A percentile compares a stretch with the other conserved stretches of the same genome.
These are phyloP conservation scores for Drosophila mercatorum DNA, from an alignment of 2,888 invertebrate genomes.

Conservation along the genomic window DNA sequence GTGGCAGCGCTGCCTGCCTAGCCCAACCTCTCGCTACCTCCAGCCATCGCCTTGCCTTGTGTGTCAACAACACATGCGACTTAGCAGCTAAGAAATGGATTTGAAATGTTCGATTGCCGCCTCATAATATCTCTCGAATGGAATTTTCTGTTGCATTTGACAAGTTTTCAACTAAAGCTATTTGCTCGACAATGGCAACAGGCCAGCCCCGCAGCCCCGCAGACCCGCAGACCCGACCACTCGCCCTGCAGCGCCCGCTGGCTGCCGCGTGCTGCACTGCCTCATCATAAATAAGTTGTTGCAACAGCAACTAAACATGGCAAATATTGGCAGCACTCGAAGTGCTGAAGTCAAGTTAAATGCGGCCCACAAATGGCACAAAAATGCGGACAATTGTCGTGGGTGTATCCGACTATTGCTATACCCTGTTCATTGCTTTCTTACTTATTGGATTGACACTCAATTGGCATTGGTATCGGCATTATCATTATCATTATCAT, in stretches of 20 bases:
- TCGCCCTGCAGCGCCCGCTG: not conserved
- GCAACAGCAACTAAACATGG: slow-evolving; percentile 66
- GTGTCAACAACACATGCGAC: slow-evolving; percentile 10
- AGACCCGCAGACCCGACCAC: not conserved
- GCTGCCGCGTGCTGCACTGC: slow-evolving; percentile 26
- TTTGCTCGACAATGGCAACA: slow-evolving; percentile 59
- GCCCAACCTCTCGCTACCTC: not conserved
- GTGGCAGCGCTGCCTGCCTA: slow-evolving; percentile 13
- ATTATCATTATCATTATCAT: not conserved
- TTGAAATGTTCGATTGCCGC: slow-evolving; percentile 45
- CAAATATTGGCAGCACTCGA: slow-evolving; percentile 66
- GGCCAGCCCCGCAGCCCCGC: not conserved
- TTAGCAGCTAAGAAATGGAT: slow-evolving; percentile 30
- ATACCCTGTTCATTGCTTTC: slow-evolving; percentile 16
- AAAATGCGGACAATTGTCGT: not conserved
- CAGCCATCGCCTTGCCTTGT: not conserved
- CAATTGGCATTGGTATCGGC: not conserved
- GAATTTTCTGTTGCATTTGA: slow-evolving; percentile 55
- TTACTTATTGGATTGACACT: not conserved
- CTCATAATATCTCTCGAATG: slow-evolving; percentile 28
- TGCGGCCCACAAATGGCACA: slow-evolving; percentile 41
- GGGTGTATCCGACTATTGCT: not conserved
- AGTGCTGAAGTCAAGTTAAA: slow-evolving; percentile 50
- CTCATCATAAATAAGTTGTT: slow-evolving; percentile 64
- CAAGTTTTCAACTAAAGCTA: slow-evolving; percentile 60